Evolutionary conservation across 2,888 invertebrate genomes (phyloP), one percentile per base, ranked within the genome.

Genomic region (Adela reaumurella): DNA sequence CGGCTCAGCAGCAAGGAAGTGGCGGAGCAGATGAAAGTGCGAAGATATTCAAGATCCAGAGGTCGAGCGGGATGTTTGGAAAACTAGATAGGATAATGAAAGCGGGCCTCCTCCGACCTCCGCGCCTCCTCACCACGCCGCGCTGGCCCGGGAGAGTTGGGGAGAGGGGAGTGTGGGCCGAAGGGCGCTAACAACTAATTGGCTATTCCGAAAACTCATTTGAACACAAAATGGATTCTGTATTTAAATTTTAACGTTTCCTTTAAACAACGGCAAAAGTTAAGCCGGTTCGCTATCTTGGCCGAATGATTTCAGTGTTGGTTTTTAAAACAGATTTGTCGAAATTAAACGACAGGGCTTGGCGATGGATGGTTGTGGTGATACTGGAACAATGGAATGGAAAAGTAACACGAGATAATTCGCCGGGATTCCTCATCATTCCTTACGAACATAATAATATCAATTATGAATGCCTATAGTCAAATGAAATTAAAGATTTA

Each of bases 31-130:
- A 67, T 61, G 59, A 68, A 67, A 19, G 18, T 19, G 43, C 11
- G 43, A 43, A 72, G 73, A 76, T 74, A 74, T 74, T n/a, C n/a
- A n/a, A n/a, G n/a, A 76, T 78, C 64, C 74, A 57, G 74, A 72
- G 74, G 73, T 70, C 67, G 24, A 24, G 24, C 62, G 70, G 72
- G 70, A 77, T 74, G 76, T 77, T 77, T 67, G 69, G 72, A 69
- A 74, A 78, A 78, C 77, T 77, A 77, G 76, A 78, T 74, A 74
- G 76, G 70, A 70, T 76, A 78, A 77, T 78, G 77, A 78, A 78
- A 78, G 74, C 63, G 72, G 35, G 35, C 4, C 35, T 35, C 11
- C n/a, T n/a, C 35, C 8, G 35, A 24, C 24, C 24, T 8, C 24
- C 24, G 24, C 24, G 24, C 24, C 24, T n/a, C n/a, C n/a, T n/a